Conservation (phyloP, 2,113 vertebrate genomes). For the Calonectris borealis region DNA sequence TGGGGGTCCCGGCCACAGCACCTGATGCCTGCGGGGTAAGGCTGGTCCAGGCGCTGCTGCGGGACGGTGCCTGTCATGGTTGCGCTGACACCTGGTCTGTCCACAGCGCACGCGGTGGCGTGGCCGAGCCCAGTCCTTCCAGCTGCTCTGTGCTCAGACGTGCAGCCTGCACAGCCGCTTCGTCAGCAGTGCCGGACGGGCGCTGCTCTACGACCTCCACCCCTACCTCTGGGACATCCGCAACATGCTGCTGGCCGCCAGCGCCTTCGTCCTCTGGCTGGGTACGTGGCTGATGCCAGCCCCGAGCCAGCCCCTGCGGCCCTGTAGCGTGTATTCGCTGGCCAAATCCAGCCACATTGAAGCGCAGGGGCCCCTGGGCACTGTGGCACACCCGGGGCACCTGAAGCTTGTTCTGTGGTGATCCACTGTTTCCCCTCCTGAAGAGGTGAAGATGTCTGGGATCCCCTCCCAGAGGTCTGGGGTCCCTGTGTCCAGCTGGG, state of each 20-base stretch:
- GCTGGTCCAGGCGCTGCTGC: rapidly evolving
- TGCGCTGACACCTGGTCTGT: rapidly evolving
- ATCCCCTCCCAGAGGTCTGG: not conserved
- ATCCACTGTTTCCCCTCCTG: too few species aligned
- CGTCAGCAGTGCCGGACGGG: conserved; percentile 73
- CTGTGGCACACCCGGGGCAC: too few species aligned
- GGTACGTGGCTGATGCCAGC: conserved; percentile 48
- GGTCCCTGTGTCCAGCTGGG: not conserved
- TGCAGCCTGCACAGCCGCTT: conserved; percentile 80
- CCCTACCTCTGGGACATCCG: conserved; percentile 88
- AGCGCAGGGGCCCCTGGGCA: rapidly evolving
- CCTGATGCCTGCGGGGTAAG: not conserved
- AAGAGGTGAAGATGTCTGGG: not conserved
- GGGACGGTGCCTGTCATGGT: rapidly evolving
- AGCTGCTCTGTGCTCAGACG: conserved; percentile 72
- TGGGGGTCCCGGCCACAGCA: not conserved
- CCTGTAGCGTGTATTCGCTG: rapidly evolving
- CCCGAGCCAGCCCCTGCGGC: not conserved
- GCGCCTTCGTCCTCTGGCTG: conserved; percentile 84
- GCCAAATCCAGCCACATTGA: rapidly evolving
- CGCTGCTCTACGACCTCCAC: conserved; percentile 85
- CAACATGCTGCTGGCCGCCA: conserved; percentile 80
- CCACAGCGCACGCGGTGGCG: conserved; percentile 70
- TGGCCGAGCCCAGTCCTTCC: conserved; percentile 70
- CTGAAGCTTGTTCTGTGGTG: not conserved